Evolutionary conservation across 2,797 vertebrate species (phyloP).

Genomic region (Spatula clypeata): DNA sequence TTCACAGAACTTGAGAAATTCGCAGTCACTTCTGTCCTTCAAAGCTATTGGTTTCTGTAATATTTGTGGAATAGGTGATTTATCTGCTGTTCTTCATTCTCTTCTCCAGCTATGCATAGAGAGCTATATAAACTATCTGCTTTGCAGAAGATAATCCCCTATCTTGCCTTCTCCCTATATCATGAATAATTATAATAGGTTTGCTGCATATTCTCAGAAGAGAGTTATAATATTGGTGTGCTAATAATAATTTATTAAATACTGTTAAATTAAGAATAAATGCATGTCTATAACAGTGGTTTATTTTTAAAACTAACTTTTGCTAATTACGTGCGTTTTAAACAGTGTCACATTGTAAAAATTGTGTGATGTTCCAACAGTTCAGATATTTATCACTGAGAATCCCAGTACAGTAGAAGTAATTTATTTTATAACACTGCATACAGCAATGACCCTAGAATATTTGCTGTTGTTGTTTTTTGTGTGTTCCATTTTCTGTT

Average conservation of each 20-base stretch:
- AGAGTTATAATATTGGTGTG: neutral
- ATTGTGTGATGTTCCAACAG: neutral
- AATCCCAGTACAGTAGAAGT: neutral
- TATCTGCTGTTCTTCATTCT: neutral
- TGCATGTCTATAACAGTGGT: neutral
- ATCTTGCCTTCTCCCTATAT: neutral
- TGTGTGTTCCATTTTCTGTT: neutral
- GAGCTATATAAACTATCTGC: neutral
- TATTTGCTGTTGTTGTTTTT: neutral
- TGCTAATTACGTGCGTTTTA: neutral
- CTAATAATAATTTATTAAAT: neutral
- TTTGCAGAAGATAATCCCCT: neutral
- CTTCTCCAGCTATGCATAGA: neutral
- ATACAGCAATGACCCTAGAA: neutral
- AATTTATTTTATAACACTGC: neutral
- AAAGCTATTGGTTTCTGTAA: neutral
- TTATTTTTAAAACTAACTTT: neutral
- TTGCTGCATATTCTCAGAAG: conserved; percentile 17
- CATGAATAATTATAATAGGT: neutral
- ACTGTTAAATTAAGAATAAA: neutral
- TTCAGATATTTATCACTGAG: neutral
- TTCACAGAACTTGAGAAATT: neutral
- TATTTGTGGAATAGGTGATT: neutral
- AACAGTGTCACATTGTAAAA: neutral
- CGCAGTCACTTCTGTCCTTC: neutral